Evolutionary conservation across 1,140 invertebrate species (phyloP).

Genomic region (Lutraria rhynchaena): DNA sequence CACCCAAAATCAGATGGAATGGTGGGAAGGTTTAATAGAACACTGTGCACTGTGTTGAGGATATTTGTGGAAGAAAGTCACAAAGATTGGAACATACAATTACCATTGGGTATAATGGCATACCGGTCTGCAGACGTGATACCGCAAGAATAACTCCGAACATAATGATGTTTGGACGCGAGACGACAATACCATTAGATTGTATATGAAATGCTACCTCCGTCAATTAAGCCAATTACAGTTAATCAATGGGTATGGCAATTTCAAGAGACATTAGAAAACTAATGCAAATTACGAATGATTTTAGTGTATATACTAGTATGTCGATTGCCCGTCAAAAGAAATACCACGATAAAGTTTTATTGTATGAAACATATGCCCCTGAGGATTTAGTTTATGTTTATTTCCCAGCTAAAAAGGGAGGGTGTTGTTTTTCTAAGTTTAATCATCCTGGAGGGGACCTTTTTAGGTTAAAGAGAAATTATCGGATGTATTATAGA

Average conservation of each 20-base stretch:
- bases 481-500: slow-evolving; percentile 9
- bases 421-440: background rate
- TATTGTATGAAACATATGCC: background rate
- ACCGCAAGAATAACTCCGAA: slow-evolving; percentile 52
- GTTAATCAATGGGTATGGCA: slow-evolving; percentile 27
- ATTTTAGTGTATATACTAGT: slow-evolving; percentile 7
- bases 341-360: background rate
- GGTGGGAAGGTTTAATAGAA: slow-evolving; percentile 63
- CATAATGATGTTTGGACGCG: slow-evolving; percentile 61
- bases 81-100: slow-evolving; percentile 45
- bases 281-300: slow-evolving; percentile 27
- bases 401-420: slow-evolving; percentile 33
- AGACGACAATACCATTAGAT: slow-evolving; percentile 40
- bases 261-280: slow-evolving; percentile 37
- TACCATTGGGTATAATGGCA: slow-evolving; percentile 50
- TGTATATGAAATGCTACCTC: slow-evolving; percentile 12
- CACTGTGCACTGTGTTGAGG: slow-evolving; percentile 42
- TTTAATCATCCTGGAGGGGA: slow-evolving; percentile 12
- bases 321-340: slow-evolving; percentile 15
- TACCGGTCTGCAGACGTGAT: slow-evolving; percentile 52
- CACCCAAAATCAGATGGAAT: slow-evolving; percentile 61
- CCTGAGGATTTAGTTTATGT: slow-evolving; percentile 7
- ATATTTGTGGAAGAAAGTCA: slow-evolving; percentile 30
- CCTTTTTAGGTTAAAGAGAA: slow-evolving; percentile 4
- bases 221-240: no score